phyloP scores from a whole-genome alignment of 2,113 vertebrate species.

The Crotophaga sulcirostris region DNA sequence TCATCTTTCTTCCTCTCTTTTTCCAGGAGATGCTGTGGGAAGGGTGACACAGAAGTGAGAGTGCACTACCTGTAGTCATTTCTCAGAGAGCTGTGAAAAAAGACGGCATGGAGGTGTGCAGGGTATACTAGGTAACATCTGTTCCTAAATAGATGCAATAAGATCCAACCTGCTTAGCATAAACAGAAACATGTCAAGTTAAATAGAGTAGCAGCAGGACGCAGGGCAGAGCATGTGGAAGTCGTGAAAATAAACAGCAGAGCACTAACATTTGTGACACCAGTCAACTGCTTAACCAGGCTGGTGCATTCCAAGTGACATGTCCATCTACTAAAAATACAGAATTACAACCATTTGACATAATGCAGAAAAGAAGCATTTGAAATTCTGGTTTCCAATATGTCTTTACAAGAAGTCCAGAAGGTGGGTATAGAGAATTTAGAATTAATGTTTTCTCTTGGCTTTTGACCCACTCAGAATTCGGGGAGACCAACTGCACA shows the following conservation, averaged over 20 bases:
- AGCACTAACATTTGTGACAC: not conserved
- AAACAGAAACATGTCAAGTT: constrained; percentile 9
- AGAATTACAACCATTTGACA: not conserved
- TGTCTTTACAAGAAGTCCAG: not conserved
- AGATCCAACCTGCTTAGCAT: constrained; percentile 1
- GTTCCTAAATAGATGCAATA: constrained; percentile 27
- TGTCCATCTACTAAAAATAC: not conserved
- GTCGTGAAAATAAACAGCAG: not conserved
- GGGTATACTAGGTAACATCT: constrained; percentile 20
- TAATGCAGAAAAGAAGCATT: not conserved
- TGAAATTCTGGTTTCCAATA: not conserved
- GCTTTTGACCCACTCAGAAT: not conserved
- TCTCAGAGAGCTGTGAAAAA: constrained; percentile 27
- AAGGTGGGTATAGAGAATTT: not conserved
- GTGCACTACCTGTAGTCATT: not conserved
- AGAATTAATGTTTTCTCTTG: not conserved
- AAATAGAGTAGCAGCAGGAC: not conserved
- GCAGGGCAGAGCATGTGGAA: not conserved
- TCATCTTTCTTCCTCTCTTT: constrained; percentile 20
- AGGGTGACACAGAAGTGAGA: not conserved
- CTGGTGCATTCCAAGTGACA: not conserved
- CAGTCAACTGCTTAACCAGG: not conserved
- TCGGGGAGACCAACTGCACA: not conserved
- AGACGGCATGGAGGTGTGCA: not conserved
- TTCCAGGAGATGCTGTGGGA: constrained; percentile 41